A percentile compares a stretch with the other conserved stretches of the same genome.
Evolutionary conservation across 1,140 invertebrate genomes (phyloP).

Genomic region (Homalodisca vitripennis): DNA sequence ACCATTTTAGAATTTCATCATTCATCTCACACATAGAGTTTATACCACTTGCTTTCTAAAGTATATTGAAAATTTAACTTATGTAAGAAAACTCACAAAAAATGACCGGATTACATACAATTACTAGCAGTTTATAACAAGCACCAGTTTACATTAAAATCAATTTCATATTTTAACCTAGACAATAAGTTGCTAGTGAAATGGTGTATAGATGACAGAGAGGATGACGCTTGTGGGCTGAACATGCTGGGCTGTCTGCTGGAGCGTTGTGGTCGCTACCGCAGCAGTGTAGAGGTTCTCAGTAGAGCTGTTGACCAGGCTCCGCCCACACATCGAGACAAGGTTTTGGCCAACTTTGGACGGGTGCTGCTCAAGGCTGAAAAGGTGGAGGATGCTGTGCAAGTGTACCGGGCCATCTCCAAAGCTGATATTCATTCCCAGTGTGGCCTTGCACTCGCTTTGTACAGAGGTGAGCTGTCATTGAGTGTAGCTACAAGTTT

Average conservation of each 20-base stretch:
- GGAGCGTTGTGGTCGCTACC: slow-evolving; percentile 69
- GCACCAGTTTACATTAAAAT: no score
- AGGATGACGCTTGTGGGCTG: slow-evolving; percentile 62
- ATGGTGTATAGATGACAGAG: slow-evolving; percentile 53
- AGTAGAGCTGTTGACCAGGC: slow-evolving; percentile 55
- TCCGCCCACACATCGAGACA: slow-evolving; percentile 56
- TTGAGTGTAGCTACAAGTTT: no score
- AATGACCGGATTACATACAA: no score
- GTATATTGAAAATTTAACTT: no score
- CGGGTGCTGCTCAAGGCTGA: slow-evolving; percentile 60
- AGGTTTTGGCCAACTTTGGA: slow-evolving; percentile 63
- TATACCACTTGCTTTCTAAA: no score
- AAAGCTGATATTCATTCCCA: slow-evolving; percentile 68
- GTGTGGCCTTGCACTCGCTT: slow-evolving; percentile 71
- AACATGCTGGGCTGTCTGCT: slow-evolving; percentile 77
- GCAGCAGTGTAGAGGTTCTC: slow-evolving; percentile 62
- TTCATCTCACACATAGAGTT: no score
- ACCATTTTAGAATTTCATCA: no score
- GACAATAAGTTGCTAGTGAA: no score
- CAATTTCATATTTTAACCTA: no score
- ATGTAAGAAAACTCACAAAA: no score
- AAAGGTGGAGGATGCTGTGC: slow-evolving; percentile 63
- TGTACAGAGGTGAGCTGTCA: slow-evolving; percentile 61
- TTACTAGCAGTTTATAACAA: no score
- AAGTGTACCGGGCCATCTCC: slow-evolving; percentile 62